Percentiles rank a stretch among this genome's conserved stretches.
Conservation (phyloP, 2,888 invertebrate genomes). For the Stenchaetothrips biformis region DNA sequence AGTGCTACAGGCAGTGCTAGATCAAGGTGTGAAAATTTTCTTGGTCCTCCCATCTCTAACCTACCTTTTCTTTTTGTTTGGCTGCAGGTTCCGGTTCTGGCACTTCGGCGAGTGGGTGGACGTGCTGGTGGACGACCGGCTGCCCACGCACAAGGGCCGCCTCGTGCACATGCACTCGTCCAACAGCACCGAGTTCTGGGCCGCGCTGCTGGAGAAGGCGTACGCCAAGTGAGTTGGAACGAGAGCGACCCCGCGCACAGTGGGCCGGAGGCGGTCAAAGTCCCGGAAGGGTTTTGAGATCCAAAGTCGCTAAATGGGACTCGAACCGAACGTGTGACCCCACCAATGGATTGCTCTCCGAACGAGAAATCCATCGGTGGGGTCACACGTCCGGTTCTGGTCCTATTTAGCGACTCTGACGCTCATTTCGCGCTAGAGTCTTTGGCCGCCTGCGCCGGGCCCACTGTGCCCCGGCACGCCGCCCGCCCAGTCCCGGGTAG, state of each 20-base stretch:
- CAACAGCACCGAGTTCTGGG: slow-evolving; percentile 67
- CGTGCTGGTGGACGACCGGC: slow-evolving; percentile 67
- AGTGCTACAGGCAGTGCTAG: no score
- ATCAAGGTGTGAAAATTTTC: no score
- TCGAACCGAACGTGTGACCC: no score
- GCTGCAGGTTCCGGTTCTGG: slow-evolving; percentile 67
- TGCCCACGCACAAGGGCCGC: slow-evolving; percentile 64
- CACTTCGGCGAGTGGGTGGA: slow-evolving; percentile 75
- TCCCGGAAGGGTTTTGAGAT: not conserved
- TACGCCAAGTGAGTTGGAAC: slow-evolving; percentile 64
- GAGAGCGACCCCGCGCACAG: no score
- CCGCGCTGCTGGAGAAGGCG: slow-evolving; percentile 71
- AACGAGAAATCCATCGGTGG: no score
- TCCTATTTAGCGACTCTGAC: slow-evolving; percentile 13
- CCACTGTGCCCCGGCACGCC: no score
- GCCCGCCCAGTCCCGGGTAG: no score
- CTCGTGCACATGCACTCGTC: slow-evolving; percentile 58
- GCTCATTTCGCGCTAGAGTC: not conserved
- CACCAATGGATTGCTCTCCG: no score
- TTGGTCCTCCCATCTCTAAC: no score
- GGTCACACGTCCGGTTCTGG: no score
- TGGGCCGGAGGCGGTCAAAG: not conserved
- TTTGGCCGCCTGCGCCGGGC: no score
- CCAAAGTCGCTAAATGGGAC: no score
- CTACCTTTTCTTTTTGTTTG: not conserved